Percentiles rank a stretch among this genome's conserved stretches.
Conservation (phyloP, 64 coral and sea anemone species). For the Porites lutea region DNA sequence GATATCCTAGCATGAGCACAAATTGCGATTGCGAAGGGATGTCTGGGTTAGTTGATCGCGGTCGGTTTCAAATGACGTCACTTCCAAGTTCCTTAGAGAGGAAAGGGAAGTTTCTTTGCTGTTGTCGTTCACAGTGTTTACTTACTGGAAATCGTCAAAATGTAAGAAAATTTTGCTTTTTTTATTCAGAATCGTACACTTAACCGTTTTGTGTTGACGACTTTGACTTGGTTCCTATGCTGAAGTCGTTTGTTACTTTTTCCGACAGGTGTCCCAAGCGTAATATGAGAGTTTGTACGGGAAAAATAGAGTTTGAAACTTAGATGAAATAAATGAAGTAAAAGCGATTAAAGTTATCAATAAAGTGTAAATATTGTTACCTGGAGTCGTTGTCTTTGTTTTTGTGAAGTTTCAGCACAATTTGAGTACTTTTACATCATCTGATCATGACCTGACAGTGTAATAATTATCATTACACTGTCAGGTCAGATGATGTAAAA, state of each 20-base stretch:
- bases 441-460: too few relatives aligned
- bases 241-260: background rate
- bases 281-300: too few relatives aligned
- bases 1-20: slow-evolving; percentile 45
- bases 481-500: too few relatives aligned
- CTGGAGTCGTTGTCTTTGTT: too few relatives aligned
- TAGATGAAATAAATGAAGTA: too few relatives aligned
- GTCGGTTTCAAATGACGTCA: slow-evolving; percentile 69
- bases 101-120: background rate
- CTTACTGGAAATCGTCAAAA: background rate
- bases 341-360: too few relatives aligned
- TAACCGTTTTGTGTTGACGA: background rate
- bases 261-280: too few relatives aligned
- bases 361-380: too few relatives aligned
- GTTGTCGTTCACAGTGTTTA: background rate
- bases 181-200: background rate
- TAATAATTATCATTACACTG: too few relatives aligned
- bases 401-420: too few relatives aligned
- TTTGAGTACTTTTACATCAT: too few relatives aligned
- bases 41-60: slow-evolving; percentile 17
- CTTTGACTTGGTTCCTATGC: background rate
- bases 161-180: background rate
- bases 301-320: too few relatives aligned
- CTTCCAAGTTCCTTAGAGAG: background rate
- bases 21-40: slow-evolving; percentile 9